Base-by-base conservation (phyloP, 1,140 invertebrate genomes). In the Drosophila ohnishii region DNA sequence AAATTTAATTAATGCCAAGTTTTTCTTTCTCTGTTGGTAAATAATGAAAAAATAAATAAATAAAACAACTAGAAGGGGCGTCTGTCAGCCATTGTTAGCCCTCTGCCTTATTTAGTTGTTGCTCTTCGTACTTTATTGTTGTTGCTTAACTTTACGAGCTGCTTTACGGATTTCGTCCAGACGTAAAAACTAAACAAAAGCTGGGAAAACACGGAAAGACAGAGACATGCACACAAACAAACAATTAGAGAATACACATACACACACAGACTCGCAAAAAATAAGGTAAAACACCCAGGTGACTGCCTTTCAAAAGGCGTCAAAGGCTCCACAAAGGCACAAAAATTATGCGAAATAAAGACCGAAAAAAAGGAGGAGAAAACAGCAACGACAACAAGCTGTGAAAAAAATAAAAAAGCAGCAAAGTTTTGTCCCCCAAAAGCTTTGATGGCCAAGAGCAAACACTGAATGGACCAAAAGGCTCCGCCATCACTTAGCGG, bases 111-210 rank as follows among this genome's bases (percentile, higher is more conserved):
- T 87, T 88, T 87, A 83, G 82, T 88, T 87, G 83, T 77, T 83
- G 75, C 78, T 82, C 84, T 71, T 75, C 37, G 44, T 62, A 75
- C 60, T 61, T 40, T 71, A 67, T 83, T 84, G 65, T 72, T 75
- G 53, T 76, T 70, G 75, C 66, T 67, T 55, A 86, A 85, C 83
- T 83, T 87, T 86, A 82, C 83, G 83, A 86, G 82, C 70, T 82
- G 83, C 83, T 88, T 87, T 76, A 82, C 51, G 79, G 60, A 88
- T 83, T 88, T 88, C 55, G 72, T 75, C 83, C 83, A 86, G 83
- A 86, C 83, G 75, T 87, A 74, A 87, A 86, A 87, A 87, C 79
- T 88, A 87, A 87, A 87, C 83, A 87, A 87, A 87, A 80, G 83
- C 32, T 35, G 34, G 34, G 9, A 37, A 37, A 55, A 55, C 51